Percentiles rank a stretch among this genome's conserved stretches.
phyloP scores from a whole-genome alignment of 2,888 invertebrate genomes.

The Tenodera sinensis region DNA sequence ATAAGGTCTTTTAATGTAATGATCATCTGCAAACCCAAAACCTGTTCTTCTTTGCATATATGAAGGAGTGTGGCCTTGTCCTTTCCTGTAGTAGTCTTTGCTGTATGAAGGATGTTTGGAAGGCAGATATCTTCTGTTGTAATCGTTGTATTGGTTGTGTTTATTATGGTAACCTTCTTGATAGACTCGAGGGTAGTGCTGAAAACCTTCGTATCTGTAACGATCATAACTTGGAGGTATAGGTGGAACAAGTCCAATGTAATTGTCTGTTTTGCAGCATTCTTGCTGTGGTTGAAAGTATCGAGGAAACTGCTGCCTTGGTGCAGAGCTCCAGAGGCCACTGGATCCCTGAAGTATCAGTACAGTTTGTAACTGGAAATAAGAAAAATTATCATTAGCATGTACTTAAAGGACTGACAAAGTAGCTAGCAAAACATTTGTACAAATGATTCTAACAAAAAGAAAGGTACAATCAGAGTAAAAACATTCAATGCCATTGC shows the following conservation, averaged over 20 bases:
- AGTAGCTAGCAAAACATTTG: no score
- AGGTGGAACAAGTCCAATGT: not conserved
- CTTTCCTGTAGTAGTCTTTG: not conserved
- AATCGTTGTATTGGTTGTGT: not conserved
- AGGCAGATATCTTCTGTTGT: not conserved
- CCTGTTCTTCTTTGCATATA: slow-evolving; percentile 5
- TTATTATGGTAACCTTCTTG: not conserved
- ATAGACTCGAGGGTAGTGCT: not conserved
- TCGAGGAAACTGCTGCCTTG: not conserved
- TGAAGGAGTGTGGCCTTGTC: not conserved
- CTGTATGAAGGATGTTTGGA: not conserved
- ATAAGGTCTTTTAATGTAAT: not conserved
- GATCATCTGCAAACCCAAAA: slow-evolving; percentile 2
- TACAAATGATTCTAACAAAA: no score
- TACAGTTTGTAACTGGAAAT: not conserved
- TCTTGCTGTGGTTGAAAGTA: not conserved
- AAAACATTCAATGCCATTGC: no score
- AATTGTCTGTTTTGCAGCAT: not conserved
- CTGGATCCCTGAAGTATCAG: not conserved
- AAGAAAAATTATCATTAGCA: not conserved
- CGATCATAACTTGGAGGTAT: not conserved
- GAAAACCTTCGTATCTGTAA: not conserved
- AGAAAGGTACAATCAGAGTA: no score
- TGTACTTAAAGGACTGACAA: no score
- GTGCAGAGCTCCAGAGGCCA: not conserved